Evolutionary conservation across 2,797 vertebrate species (phyloP).

Genomic region (Chaenodraco wilsoni): DNA sequence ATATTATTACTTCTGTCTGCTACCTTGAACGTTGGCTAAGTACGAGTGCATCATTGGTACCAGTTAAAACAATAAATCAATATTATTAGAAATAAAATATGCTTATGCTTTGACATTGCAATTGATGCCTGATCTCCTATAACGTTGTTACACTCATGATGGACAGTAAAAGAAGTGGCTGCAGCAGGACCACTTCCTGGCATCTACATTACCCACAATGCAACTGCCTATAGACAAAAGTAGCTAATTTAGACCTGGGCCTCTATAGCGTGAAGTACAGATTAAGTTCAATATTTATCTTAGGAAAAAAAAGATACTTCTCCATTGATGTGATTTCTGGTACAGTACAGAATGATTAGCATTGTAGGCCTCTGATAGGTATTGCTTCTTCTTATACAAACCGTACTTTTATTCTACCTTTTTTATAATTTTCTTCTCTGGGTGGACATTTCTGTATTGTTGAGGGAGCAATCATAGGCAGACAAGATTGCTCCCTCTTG

Average conservation of each 20-base stretch:
- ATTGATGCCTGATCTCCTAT: background rate
- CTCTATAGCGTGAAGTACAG: background rate
- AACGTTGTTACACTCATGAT: background rate
- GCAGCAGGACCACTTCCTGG: background rate
- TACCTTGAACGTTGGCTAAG: background rate
- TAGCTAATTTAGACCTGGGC: background rate
- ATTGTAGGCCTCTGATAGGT: background rate
- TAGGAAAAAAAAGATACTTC: background rate
- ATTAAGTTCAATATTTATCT: too few species aligned
- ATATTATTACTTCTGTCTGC: background rate
- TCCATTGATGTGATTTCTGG: background rate
- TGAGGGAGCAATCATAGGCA: slow-evolving; percentile 58
- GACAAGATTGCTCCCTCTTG: slow-evolving; percentile 38
- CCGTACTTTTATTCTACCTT: slow-evolving; percentile 18
- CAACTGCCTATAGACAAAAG: background rate
- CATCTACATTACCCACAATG: background rate
- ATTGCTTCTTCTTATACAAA: slow-evolving; percentile 5
- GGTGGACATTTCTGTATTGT: slow-evolving; percentile 60
- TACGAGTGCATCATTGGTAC: background rate
- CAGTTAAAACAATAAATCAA: background rate
- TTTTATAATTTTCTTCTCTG: slow-evolving; percentile 36
- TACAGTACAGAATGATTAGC: background rate
- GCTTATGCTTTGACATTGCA: background rate
- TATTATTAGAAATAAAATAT: too few species aligned
- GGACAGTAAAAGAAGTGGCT: background rate